phyloP scores from a whole-genome alignment of 30 jellyfish, hydroid and myxozoan genomes.

The Pseudorhiza aurosa region DNA sequence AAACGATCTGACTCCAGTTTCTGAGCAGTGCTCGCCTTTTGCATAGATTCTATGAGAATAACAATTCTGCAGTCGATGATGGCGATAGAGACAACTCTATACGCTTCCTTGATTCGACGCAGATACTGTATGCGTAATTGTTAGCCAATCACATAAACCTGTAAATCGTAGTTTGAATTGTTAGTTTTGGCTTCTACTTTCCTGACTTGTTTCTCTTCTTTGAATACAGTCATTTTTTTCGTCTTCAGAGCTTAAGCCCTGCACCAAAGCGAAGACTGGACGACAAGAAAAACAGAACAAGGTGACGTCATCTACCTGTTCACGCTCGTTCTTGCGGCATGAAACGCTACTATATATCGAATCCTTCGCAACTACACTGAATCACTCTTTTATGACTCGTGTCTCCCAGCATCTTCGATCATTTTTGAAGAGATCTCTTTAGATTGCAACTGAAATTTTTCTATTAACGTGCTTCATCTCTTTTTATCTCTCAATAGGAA shows the following conservation, averaged over 20 bases:
- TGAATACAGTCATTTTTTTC: background rate
- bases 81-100: too few relatives aligned
- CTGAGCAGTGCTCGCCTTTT: too few relatives aligned
- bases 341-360: too few relatives aligned
- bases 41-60: too few relatives aligned
- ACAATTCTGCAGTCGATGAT: too few relatives aligned
- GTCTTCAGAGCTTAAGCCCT: slow-evolving; percentile 53
- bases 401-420: background rate
- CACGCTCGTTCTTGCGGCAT: too few relatives aligned
- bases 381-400: background rate
- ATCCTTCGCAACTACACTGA: background rate
- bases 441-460: background rate
- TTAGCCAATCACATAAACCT: too few relatives aligned
- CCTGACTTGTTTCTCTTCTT: background rate
- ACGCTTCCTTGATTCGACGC: too few relatives aligned
- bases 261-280: slow-evolving; percentile 56
- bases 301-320: too few relatives aligned
- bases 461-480: background rate
- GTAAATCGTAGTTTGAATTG: too few relatives aligned
- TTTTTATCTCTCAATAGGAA: background rate
- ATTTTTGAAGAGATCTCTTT: background rate
- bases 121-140: too few relatives aligned
- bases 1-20: too few relatives aligned
- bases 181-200: background rate
- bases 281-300: background rate